Evolutionary conservation across 2,113 vertebrate genomes (phyloP).

Genomic region (Blennius ocellaris): DNA sequence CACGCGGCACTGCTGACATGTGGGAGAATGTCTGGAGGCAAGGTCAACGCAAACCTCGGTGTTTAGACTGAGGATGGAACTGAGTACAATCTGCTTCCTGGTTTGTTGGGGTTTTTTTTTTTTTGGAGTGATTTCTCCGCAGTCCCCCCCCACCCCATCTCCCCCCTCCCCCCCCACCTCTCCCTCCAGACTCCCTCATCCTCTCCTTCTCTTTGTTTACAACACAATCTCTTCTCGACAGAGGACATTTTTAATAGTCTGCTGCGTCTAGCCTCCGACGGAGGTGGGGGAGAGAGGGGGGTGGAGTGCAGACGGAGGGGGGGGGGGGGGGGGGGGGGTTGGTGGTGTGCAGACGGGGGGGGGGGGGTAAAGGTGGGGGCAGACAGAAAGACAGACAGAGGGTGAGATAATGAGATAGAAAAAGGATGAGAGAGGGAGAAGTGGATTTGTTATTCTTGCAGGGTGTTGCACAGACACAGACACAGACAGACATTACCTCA

Average conservation of each 20-base stretch:
- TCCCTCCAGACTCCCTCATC: neutral
- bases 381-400: slow-evolving; percentile 56
- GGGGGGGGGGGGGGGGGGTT: neutral
- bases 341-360: slow-evolving; percentile 5
- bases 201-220: slow-evolving; percentile 44
- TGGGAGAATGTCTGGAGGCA: no score
- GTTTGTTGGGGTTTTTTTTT: neutral
- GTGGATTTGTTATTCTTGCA: slow-evolving; percentile 71
- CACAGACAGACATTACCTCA: slow-evolving; percentile 77
- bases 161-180: neutral
- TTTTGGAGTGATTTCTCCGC: neutral
- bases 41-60: no score
- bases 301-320: slow-evolving; percentile 6
- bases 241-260: slow-evolving; percentile 70
- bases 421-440: slow-evolving; percentile 51
- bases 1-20: no score
- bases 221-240: slow-evolving; percentile 43
- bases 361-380: slow-evolving; percentile 22
- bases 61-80: no score
- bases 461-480: slow-evolving; percentile 67
- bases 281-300: slow-evolving; percentile 23
- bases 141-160: neutral
- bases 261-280: slow-evolving; percentile 59
- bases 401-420: slow-evolving; percentile 66
- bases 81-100: no score